phyloP scores from a whole-genome alignment of 1,140 invertebrate species.

The Chlorops oryzae region DNA sequence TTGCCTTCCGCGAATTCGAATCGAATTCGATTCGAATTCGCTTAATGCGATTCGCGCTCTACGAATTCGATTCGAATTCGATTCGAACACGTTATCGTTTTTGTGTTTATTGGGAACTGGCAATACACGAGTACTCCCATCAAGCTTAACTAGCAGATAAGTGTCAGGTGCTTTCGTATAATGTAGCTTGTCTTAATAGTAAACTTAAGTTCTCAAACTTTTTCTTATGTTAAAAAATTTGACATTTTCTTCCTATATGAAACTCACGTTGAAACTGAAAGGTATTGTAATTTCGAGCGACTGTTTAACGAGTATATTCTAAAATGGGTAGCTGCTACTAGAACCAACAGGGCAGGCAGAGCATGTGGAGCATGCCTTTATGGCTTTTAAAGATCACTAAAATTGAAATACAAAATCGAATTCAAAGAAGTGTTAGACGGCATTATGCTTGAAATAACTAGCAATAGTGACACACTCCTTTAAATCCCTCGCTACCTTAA shows the following conservation, averaged over 20 bases:
- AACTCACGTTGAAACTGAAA: neutral
- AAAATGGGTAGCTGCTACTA: neutral
- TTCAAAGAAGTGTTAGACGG: neutral
- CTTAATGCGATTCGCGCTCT: too few species aligned
- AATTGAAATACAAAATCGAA: neutral
- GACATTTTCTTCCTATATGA: too few species aligned
- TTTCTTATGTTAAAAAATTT: neutral
- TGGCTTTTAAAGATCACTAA: neutral
- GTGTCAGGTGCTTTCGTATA: neutral
- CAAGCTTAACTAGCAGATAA: neutral
- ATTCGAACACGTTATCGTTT: too few species aligned
- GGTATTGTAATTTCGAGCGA: neutral
- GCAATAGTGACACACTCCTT: too few species aligned
- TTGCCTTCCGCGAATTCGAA: too few species aligned
- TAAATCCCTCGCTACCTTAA: too few species aligned
- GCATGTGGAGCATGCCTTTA: neutral
- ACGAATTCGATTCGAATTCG: too few species aligned
- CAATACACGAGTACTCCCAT: too few species aligned
- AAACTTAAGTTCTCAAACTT: neutral
- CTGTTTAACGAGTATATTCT: neutral
- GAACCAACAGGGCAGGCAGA: neutral
- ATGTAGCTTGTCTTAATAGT: neutral
- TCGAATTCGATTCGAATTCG: too few species aligned
- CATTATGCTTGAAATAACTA: too few species aligned
- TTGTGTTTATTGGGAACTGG: too few species aligned